phyloP scores from a whole-genome alignment of 1,140 invertebrate genomes.

The Formica exsecta region DNA sequence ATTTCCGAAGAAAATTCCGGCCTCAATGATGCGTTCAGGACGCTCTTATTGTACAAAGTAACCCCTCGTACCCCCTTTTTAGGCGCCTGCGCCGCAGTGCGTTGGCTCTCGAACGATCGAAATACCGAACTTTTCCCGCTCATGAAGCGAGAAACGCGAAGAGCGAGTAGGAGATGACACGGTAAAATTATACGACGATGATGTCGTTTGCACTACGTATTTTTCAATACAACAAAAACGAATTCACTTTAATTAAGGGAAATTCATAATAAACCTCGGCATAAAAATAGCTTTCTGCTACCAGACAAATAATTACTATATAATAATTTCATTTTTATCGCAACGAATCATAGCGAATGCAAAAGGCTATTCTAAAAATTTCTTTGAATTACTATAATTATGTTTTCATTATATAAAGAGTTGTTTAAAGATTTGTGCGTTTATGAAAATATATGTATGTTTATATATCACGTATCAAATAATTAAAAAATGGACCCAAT shows the following conservation, averaged over 20 bases:
- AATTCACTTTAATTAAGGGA: conserved; percentile 67
- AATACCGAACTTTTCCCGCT: conserved; percentile 6
- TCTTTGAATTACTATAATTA: conserved; percentile 5
- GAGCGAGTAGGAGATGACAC: background rate
- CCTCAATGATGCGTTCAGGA: conserved; percentile 66
- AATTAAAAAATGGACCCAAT: background rate
- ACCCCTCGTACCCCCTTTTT: conserved; percentile 64
- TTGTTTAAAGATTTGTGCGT: background rate
- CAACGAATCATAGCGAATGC: conserved; percentile 18
- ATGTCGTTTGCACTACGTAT: background rate
- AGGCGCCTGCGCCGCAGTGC: conserved; percentile 28
- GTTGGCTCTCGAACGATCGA: conserved; percentile 50
- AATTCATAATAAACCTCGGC: conserved; percentile 32
- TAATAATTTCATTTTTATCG: conserved; percentile 15
- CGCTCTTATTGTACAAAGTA: conserved; percentile 74
- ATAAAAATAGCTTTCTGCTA: conserved; percentile 19
- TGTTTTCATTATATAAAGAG: background rate
- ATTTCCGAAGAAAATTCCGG: conserved; percentile 52
- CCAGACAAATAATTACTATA: conserved; percentile 41
- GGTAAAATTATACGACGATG: conserved; percentile 35
- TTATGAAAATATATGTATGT: background rate
- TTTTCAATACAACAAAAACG: conserved; percentile 35
- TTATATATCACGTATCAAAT: background rate
- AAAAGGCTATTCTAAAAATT: conserved; percentile 25
- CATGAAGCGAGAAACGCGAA: too few relatives aligned